Conservation (phyloP, 2,797 vertebrate species). For the Melanotaenia parkinsoni region DNA sequence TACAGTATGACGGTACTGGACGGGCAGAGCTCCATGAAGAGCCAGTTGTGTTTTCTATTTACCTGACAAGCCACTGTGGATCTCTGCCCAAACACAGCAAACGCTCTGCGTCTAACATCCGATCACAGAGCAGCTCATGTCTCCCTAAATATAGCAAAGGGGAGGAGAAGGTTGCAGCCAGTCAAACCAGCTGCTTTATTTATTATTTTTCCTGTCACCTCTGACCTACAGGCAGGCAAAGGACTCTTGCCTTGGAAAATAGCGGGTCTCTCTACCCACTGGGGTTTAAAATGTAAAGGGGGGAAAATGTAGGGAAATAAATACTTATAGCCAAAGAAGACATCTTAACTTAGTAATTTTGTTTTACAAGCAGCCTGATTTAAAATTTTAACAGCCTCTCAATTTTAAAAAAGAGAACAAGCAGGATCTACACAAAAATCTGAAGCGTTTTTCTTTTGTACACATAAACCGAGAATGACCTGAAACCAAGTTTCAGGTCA, state of each 20-base stretch:
- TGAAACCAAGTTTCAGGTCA: neutral
- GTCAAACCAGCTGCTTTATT: conserved; percentile 70
- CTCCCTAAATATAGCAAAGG: conserved; percentile 74
- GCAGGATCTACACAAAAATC: neutral
- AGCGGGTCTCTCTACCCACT: conserved; percentile 5
- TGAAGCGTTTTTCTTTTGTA: neutral
- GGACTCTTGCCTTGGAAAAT: conserved; percentile 40
- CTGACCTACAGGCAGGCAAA: conserved; percentile 61
- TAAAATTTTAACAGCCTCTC: neutral
- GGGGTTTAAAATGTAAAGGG: conserved; percentile 2
- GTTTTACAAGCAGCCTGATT: neutral
- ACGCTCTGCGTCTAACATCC: conserved; percentile 60
- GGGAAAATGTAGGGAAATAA: neutral
- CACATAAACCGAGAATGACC: neutral
- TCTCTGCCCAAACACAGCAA: conserved; percentile 54
- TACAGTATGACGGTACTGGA: neutral
- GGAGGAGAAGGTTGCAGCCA: conserved; percentile 61
- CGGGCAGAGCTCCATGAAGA: conserved; percentile 22
- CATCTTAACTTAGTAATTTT: neutral
- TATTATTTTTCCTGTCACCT: conserved; percentile 71
- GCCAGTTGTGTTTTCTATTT: conserved; percentile 46
- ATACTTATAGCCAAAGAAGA: neutral
- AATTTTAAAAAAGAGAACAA: neutral
- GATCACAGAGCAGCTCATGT: conserved; percentile 74
- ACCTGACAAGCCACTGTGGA: conserved; percentile 50